These are phyloP conservation scores for Gnathonemus longibarbis DNA, from an alignment of 2,113 vertebrate species.

Conservation along the genomic window DNA sequence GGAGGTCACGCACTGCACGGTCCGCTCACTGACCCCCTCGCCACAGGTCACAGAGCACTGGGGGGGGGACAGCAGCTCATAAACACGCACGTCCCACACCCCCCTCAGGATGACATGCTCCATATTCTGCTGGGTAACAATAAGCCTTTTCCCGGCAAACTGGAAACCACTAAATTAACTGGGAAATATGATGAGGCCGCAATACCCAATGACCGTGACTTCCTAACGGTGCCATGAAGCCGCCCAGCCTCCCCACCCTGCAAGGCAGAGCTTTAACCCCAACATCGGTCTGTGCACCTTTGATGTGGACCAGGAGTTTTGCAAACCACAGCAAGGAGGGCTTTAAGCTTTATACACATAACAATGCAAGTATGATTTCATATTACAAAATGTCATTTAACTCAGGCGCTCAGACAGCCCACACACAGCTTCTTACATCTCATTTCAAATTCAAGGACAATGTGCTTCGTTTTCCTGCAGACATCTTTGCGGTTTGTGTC, in stretches of 20 bases:
- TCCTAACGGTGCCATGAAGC: background rate
- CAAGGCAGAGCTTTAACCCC: background rate
- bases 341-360: background rate
- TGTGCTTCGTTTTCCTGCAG: background rate
- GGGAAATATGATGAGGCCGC: background rate
- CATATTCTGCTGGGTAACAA: background rate
- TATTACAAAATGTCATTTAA: background rate
- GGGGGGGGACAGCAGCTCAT: background rate
- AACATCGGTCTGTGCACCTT: background rate
- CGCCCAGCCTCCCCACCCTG: background rate
- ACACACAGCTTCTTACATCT: background rate
- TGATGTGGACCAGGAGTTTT: background rate
- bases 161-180: background rate
- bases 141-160: background rate
- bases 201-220: background rate
- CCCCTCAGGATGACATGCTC: background rate
- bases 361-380: background rate
- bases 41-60: conserved; percentile 87
- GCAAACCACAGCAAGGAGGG: background rate
- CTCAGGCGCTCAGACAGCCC: background rate
- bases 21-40: conserved; percentile 75
- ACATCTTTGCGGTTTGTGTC: background rate
- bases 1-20: conserved; percentile 72
- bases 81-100: background rate
- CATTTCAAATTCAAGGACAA: background rate